Evolutionary conservation across 2,113 vertebrate species (phyloP), one percentile per base, ranked within the genome.

Genomic region (Alouatta palliata): DNA sequence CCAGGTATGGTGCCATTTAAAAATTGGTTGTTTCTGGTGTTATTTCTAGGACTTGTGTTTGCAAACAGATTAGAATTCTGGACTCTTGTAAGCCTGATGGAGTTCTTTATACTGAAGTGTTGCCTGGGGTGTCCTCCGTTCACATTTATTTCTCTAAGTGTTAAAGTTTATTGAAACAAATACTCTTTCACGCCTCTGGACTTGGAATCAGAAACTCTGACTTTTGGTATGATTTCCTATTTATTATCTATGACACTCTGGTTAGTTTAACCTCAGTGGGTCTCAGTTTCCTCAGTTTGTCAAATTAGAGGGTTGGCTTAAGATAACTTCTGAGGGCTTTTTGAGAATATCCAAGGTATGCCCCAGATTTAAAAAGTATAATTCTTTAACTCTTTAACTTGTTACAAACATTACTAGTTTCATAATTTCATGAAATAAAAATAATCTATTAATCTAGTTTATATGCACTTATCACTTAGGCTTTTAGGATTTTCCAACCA

Each of bases 281-380:
- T 23, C 94, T 80, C 68, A 54, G 20, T 92, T 87, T 94, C 87
- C n/a, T 90, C 82, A 47, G 87, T 9, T 32, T 95, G 76, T 95
- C 80, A 64, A 47, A 52, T 71, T n/a, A 76, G 40, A 76, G 43
- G 8, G 6, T 66, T 90, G 45, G 37, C 27, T 80, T 66, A 75
- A 79, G n/a, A 75, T 58, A 6, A 40, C 89, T 58, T 95, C 82
- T 3, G 20, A 88, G 68, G 52, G 30, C 8, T 37, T 91, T 75
- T 93, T 19, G 68, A 76, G 94, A 83, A 54, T 70, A 87, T 21
- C 37, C 45, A 64, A 81, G 79, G 2, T 90, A 32, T 77, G 23
- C 84, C 32, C 8, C 35, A 37, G 7, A 5, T 95, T 20, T n/a
- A 80, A 93, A 70, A 91, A 66, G 1, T 92, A 10, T 86, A 35